Percentiles rank a stretch among this genome's conserved stretches.
Conservation (phyloP, 2,797 vertebrate species). For the Sebastes ruberrimus region DNA sequence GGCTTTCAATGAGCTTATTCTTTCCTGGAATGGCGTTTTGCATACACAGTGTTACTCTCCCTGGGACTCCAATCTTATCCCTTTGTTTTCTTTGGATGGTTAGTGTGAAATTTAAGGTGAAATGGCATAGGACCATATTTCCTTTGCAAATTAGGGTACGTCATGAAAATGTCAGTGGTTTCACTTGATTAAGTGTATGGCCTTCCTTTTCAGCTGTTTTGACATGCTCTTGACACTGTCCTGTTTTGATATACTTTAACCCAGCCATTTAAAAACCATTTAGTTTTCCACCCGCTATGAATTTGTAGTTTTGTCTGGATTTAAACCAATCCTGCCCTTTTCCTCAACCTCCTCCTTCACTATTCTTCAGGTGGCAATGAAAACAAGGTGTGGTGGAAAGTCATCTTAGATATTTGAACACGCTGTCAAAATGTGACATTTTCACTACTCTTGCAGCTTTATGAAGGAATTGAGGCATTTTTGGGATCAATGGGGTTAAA, state of each 20-base stretch:
- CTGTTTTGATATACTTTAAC: conserved; percentile 47
- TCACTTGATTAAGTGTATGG: conserved; percentile 52
- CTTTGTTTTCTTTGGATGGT: conserved; percentile 67
- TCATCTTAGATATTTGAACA: conserved; percentile 42
- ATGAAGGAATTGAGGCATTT: conserved; percentile 75
- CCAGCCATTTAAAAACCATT: conserved; percentile 33
- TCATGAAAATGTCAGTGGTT: conserved; percentile 70
- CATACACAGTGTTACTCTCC: conserved; percentile 33
- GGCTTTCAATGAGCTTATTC: conserved; percentile 29
- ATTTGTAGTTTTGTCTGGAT: conserved; percentile 24
- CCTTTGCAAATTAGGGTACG: conserved; percentile 42
- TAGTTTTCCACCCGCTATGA: conserved; percentile 28
- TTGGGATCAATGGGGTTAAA: conserved; percentile 69
- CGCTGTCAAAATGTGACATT: conserved; percentile 73
- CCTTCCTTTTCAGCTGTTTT: conserved; percentile 53
- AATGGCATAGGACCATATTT: conserved; percentile 46
- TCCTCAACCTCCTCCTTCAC: conserved; percentile 10
- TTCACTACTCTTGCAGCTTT: conserved; percentile 63
- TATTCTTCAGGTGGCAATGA: conserved; percentile 16
- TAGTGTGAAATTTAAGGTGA: conserved; percentile 44
- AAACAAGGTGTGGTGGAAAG: conserved; percentile 47
- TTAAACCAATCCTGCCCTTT: conserved; percentile 17
- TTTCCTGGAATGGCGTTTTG: conserved; percentile 26
- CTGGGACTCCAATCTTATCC: conserved; percentile 39
- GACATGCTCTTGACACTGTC: conserved; percentile 14